phyloP scores from a whole-genome alignment of 2,797 vertebrate genomes.

The Sebastes variabilis region DNA sequence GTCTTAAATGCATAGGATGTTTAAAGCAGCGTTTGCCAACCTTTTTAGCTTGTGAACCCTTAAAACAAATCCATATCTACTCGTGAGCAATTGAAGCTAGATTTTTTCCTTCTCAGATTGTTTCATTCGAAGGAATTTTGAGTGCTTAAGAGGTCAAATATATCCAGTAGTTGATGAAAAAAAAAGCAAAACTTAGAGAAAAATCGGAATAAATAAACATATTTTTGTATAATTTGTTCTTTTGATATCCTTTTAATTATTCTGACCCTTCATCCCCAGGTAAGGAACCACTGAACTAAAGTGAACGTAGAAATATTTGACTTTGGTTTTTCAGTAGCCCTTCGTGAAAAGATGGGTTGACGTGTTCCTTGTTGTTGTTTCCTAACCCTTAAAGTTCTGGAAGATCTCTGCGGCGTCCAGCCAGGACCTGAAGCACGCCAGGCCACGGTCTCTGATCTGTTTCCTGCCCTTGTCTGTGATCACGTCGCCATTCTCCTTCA shows the following conservation, averaged over 20 bases:
- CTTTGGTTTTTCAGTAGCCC: slow-evolving; percentile 5
- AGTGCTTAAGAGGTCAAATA: background rate
- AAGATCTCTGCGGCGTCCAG: slow-evolving; percentile 91
- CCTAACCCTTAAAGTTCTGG: slow-evolving; percentile 90
- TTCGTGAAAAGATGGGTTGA: background rate
- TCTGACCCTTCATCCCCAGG: background rate
- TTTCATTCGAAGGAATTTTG: background rate
- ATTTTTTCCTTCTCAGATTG: background rate
- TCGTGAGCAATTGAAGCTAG: background rate
- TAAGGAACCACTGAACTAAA: background rate
- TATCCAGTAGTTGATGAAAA: background rate
- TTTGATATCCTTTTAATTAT: background rate
- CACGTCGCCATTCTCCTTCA: slow-evolving; percentile 93
- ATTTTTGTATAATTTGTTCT: background rate
- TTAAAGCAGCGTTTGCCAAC: background rate
- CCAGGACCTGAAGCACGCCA: slow-evolving; percentile 92
- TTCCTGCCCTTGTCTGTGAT: slow-evolving; percentile 96
- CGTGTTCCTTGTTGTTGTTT: background rate
- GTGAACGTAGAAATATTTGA: background rate
- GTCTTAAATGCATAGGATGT: slow-evolving; percentile 65
- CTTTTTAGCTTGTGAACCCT: background rate
- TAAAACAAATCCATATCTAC: background rate
- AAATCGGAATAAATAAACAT: background rate
- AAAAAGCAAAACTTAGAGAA: background rate
- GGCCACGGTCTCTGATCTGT: slow-evolving; percentile 91